Evolutionary conservation across 2,113 vertebrate species (phyloP), one percentile per base, ranked within the genome.

Genomic region (Scopus umbretta): DNA sequence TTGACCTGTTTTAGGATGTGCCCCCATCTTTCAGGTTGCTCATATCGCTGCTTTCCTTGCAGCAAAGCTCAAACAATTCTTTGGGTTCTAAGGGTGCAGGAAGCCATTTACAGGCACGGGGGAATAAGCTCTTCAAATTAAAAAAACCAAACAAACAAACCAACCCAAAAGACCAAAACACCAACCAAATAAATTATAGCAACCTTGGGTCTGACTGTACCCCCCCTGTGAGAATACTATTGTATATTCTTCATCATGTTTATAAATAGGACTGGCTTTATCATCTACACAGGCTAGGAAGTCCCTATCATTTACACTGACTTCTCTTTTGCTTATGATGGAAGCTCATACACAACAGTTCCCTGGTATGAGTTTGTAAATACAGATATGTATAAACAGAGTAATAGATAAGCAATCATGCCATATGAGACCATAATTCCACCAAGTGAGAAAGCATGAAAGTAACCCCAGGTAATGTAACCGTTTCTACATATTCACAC

Each of bases 381-480:
- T 38, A 42, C 23, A 92, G 67, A 47, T 29, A 34, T 6, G n/a
- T 16, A 79, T 3, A 6, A 90, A 61, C 50, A 74, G 67, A 80
- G 56, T 3, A 80, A 94, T 0, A 74, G 68, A 85, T n/a, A 65
- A 84, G 83, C 43, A 23, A 50, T 6, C 3, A 0, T 27, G 67
- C 59, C 53, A 16, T 13, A 29, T 3, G 32, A 87, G 63, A 80
- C 71, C 17, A 1, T 72, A 85, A 97, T 59, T 96, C 82, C 76
- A 68, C 59, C 0, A 0, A 16, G 58, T 1, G 5, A 42, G 76
- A 94, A 74, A 91, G 79, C 15, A 23, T 22, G 53, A 76, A 78
- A 95, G 63, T 59, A 96, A 95, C 74, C 85, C 38, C 67, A 89
- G 92, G 90, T 95, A 96, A 96, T 56, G 56, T 26, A 80, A 94